These are phyloP conservation scores for Drosophila quinaria DNA, from an alignment of 2,888 invertebrate species.

Conservation along the genomic window DNA sequence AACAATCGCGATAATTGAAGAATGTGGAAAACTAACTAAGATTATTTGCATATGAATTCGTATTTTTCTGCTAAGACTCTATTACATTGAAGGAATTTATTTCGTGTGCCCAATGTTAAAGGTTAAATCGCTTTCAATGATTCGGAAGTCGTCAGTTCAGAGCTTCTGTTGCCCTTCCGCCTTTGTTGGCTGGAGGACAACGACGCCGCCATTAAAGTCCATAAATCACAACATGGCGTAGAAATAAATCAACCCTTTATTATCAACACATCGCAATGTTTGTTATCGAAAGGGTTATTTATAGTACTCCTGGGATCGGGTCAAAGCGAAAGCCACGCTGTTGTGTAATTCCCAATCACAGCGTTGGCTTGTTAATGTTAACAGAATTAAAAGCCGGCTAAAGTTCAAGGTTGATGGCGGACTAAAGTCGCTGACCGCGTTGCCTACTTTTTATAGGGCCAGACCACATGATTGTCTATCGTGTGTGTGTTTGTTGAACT, in stretches of 20 bases:
- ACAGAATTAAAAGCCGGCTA: slow-evolving; percentile 59
- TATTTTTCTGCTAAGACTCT: not conserved
- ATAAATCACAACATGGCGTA: slow-evolving; percentile 79
- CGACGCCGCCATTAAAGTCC: slow-evolving; percentile 74
- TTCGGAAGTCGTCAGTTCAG: slow-evolving; percentile 31
- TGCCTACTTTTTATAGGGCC: slow-evolving; percentile 47
- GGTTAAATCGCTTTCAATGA: slow-evolving; percentile 45
- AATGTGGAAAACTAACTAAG: not conserved
- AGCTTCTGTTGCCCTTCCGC: not conserved
- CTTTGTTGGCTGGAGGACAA: slow-evolving; percentile 12
- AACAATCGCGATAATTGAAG: not conserved
- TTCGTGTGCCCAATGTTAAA: slow-evolving; percentile 35
- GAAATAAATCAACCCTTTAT: slow-evolving; percentile 81
- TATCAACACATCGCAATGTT: slow-evolving; percentile 82
- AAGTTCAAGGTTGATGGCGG: slow-evolving; percentile 62
- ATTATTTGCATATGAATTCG: not conserved
- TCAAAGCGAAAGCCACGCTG: slow-evolving; percentile 19
- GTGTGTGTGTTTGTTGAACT: slow-evolving; percentile 49
- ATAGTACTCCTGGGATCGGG: slow-evolving; percentile 72
- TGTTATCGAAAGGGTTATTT: slow-evolving; percentile 81
- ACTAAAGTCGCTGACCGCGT: slow-evolving; percentile 53
- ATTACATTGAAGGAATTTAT: slow-evolving; percentile 2
- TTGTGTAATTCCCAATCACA: slow-evolving; percentile 44
- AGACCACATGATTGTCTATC: slow-evolving; percentile 8
- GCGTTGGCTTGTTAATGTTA: slow-evolving; percentile 61